Percentiles rank a stretch among this genome's conserved stretches.
phyloP scores from a whole-genome alignment of 2,888 invertebrate species.

The Drosophila antonietae region DNA sequence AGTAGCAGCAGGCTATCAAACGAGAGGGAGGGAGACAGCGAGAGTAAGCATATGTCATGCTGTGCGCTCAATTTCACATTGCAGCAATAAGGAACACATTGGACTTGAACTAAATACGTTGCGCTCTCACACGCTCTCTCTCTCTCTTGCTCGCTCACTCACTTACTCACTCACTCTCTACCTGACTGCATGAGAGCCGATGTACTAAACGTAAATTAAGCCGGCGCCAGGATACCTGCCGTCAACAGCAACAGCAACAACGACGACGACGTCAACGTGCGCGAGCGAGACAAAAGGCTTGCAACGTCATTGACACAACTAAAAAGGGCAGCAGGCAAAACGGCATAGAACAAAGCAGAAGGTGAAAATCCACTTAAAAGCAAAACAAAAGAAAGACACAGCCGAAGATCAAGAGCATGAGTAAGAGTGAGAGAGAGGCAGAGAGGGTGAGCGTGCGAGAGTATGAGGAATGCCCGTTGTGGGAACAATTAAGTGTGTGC shows the following conservation, averaged over 20 bases:
- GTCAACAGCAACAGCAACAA: constrained; percentile 41
- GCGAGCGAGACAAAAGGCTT: constrained; percentile 63
- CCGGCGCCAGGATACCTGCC: constrained; percentile 82
- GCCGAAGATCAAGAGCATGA: background rate
- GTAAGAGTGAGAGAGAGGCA: constrained; percentile 1
- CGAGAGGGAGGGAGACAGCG: constrained; percentile 7
- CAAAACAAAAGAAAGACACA: constrained; percentile 48
- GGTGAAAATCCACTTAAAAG: constrained; percentile 77
- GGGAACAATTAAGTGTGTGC: constrained; percentile 73
- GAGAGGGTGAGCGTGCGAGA: constrained; percentile 9
- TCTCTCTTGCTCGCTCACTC: constrained; percentile 8
- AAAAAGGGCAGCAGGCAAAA: constrained; percentile 56
- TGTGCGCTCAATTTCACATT: constrained; percentile 59
- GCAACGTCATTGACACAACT: constrained; percentile 74
- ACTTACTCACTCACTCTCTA: constrained; percentile 8
- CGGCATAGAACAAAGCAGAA: constrained; percentile 61
- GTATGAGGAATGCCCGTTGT: constrained; percentile 38
- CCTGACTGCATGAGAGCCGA: constrained; percentile 53
- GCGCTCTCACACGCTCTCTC: constrained; percentile 8
- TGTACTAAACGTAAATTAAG: constrained; percentile 70
- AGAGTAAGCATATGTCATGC: constrained; percentile 52
- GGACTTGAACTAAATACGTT: constrained; percentile 67
- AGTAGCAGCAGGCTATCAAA: constrained; percentile 43
- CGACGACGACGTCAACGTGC: constrained; percentile 8
- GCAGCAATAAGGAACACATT: constrained; percentile 63